Evolutionary conservation across 2,113 vertebrate genomes (phyloP).

Genomic region (Indri indri): DNA sequence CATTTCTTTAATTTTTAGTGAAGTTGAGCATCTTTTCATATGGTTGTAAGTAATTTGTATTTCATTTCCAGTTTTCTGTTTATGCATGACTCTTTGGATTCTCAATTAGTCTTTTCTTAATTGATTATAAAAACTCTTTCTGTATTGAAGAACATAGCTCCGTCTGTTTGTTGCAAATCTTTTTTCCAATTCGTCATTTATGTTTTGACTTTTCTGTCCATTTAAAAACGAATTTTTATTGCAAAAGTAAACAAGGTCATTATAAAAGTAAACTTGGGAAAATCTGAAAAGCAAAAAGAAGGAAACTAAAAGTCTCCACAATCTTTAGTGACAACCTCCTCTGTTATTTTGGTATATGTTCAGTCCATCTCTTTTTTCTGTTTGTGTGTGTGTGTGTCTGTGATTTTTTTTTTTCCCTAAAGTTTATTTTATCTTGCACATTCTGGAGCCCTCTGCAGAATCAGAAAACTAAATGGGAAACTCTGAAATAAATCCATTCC

Average conservation of each 20-base stretch:
- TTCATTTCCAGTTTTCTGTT: conserved; percentile 4
- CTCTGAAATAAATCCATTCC: not conserved
- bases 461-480: not conserved
- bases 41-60: not conserved
- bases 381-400: not conserved
- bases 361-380: not conserved
- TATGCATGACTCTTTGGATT: not conserved
- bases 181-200: not conserved
- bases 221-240: not conserved
- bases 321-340: not conserved
- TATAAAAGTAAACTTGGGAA: not conserved
- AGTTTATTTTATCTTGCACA: not conserved
- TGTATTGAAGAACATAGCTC: not conserved
- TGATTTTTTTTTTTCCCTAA: not conserved
- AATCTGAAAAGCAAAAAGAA: not conserved
- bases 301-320: not conserved
- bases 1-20: conserved; percentile 14
- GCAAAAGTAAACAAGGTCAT: not conserved
- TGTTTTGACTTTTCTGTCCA: not conserved
- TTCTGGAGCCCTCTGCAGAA: not conserved
- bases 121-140: not conserved
- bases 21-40: not conserved
- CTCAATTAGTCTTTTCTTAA: not conserved
- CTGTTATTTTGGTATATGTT: not conserved
- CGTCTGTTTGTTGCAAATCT: not conserved